These are phyloP conservation scores for Tinea semifulvella DNA, from an alignment of 2,888 invertebrate species.

Conservation along the genomic window DNA sequence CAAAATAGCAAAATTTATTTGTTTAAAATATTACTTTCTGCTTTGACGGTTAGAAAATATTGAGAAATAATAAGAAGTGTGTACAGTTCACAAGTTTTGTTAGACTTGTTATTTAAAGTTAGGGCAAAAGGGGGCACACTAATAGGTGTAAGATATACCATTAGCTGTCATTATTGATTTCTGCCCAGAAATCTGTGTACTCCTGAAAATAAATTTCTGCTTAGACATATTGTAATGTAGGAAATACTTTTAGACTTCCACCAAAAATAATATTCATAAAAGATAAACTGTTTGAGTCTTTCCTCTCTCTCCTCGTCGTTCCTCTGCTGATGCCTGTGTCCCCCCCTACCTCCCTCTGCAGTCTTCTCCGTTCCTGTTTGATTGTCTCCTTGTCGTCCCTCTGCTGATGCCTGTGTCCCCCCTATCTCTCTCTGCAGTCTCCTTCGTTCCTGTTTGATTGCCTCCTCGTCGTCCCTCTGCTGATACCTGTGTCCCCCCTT, in stretches of 20 bases:
- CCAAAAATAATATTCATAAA: too few species aligned
- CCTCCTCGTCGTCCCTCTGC: constrained; percentile 82
- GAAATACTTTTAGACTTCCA: too few species aligned
- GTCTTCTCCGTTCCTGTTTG: too few species aligned
- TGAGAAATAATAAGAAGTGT: too few species aligned
- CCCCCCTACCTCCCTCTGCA: constrained; percentile 93
- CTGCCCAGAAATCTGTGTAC: constrained; percentile 70
- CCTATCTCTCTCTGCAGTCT: constrained; percentile 92
- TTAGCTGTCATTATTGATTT: constrained; percentile 57
- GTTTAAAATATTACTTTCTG: too few species aligned
- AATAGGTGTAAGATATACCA: constrained; percentile 31
- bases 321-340: constrained; percentile 86
- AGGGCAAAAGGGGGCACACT: not conserved
- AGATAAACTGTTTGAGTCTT: too few species aligned
- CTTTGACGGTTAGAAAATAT: too few species aligned
- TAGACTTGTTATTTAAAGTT: too few species aligned
- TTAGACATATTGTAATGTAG: not conserved
- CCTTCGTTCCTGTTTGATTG: constrained; percentile 85
- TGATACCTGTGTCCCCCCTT: too few species aligned
- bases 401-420: constrained; percentile 89
- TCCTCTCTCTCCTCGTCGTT: too few species aligned
- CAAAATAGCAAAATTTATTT: too few species aligned
- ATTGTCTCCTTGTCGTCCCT: constrained; percentile 73
- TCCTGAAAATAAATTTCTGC: constrained; percentile 60
- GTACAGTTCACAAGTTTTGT: too few species aligned